phyloP scores from a whole-genome alignment of 2,888 invertebrate species.

The Cheilosia variabilis region DNA sequence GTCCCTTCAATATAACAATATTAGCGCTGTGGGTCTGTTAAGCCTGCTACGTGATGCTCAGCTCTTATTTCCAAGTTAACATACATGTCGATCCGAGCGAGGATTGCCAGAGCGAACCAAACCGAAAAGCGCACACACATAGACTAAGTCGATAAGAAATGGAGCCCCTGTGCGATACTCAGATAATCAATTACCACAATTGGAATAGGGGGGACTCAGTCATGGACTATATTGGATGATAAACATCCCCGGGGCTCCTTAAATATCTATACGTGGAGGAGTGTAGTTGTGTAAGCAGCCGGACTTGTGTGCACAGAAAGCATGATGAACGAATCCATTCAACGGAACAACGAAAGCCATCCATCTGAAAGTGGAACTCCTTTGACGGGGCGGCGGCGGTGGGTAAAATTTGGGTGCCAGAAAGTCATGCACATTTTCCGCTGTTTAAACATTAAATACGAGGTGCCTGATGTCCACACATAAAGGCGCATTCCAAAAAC shows the following conservation, averaged over 20 bases:
- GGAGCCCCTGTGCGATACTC: conserved; percentile 11
- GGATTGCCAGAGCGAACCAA: conserved; percentile 6
- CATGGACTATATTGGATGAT: conserved; percentile 26
- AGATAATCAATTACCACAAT: conserved; percentile 59
- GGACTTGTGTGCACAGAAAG: background rate
- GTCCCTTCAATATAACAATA: conserved; percentile 35
- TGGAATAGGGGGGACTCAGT: conserved; percentile 12
- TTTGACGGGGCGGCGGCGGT: conserved; percentile 20
- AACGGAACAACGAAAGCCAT: conserved; percentile 33
- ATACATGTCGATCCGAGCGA: conserved; percentile 33
- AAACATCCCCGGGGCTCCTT: conserved; percentile 50
- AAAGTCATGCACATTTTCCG: background rate
- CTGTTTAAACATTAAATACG: conserved; percentile 7
- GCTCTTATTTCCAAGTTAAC: conserved; percentile 37
- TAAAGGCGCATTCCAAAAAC: conserved; percentile 22
- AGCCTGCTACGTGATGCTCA: conserved; percentile 58
- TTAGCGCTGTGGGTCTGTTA: conserved; percentile 56
- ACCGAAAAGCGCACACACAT: conserved; percentile 8
- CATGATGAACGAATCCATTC: conserved; percentile 44
- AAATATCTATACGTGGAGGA: conserved; percentile 37
- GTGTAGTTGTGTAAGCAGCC: conserved; percentile 9
- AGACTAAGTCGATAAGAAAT: background rate
- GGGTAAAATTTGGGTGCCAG: conserved; percentile 2
- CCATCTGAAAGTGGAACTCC: conserved; percentile 30
- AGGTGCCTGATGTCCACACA: background rate